These are phyloP conservation scores for Psittacus erithacus DNA, from an alignment of 2,113 vertebrate genomes.

Conservation along the genomic window DNA sequence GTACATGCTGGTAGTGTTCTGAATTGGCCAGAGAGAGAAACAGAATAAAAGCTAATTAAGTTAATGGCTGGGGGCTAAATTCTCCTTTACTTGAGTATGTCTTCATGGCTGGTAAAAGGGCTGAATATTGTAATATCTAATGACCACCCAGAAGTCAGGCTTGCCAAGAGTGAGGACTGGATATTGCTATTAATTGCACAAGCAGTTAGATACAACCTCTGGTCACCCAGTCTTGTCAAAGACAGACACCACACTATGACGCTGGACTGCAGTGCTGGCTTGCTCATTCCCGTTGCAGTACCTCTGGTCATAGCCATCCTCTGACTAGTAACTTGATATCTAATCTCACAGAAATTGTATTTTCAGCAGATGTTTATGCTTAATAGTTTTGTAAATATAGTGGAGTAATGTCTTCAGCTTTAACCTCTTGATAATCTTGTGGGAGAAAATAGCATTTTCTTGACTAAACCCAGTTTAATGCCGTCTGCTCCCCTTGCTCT, in stretches of 20 bases:
- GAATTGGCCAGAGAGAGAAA: neutral
- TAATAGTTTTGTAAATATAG: neutral
- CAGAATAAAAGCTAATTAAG: conserved; percentile 22
- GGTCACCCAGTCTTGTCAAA: neutral
- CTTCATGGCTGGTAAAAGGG: neutral
- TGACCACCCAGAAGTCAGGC: neutral
- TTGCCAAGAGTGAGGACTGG: neutral
- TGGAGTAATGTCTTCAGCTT: neutral
- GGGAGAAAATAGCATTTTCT: neutral
- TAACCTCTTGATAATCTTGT: neutral
- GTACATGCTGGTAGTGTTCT: neutral
- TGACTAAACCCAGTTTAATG: neutral
- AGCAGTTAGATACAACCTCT: neutral
- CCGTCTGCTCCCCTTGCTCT: neutral
- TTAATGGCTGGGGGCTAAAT: neutral
- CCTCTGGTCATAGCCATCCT: neutral
- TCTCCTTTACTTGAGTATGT: neutral
- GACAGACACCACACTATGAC: rapidly evolving
- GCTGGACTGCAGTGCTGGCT: neutral
- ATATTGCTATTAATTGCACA: neutral
- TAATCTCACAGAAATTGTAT: neutral
- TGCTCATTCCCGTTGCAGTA: rapidly evolving
- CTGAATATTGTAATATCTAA: neutral
- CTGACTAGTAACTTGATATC: neutral
- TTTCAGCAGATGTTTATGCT: neutral